Evolutionary conservation across 92 coral and sea anemone species (phyloP).

Genomic region (Montipora capitata): DNA sequence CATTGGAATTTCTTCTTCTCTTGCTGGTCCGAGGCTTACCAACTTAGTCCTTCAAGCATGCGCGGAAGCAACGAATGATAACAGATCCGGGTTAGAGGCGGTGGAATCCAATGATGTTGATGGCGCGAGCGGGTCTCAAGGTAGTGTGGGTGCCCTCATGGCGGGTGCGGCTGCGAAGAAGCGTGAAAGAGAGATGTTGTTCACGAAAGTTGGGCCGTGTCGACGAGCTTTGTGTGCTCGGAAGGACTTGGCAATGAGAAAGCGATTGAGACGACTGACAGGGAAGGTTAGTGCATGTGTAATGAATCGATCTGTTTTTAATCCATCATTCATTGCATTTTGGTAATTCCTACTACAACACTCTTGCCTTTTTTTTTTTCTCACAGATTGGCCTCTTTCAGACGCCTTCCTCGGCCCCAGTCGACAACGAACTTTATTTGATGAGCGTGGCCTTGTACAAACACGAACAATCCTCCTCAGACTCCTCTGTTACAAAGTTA

Average conservation of each 20-base stretch:
- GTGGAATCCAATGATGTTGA: slow-evolving; percentile 32
- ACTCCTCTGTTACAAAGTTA: slow-evolving; percentile 68
- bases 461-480: slow-evolving; percentile 81
- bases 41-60: slow-evolving; percentile 88
- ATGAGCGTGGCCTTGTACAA: slow-evolving; percentile 97
- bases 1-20: slow-evolving; percentile 90
- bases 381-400: slow-evolving; percentile 62
- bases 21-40: slow-evolving; percentile 93
- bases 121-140: slow-evolving; percentile 52
- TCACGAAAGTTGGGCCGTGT: slow-evolving; percentile 96
- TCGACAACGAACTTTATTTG: slow-evolving; percentile 95
- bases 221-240: slow-evolving; percentile 99
- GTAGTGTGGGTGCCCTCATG: slow-evolving; percentile 88
- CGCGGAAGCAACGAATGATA: slow-evolving; percentile 66
- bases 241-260: slow-evolving; percentile 92
- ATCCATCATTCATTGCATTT: no score
- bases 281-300: slow-evolving; percentile 75
- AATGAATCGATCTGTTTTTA: no score
- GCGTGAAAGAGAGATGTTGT: slow-evolving; percentile 82
- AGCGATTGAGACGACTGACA: slow-evolving; percentile 90
- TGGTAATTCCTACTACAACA: no score
- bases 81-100: slow-evolving; percentile 33
- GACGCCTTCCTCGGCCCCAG: slow-evolving; percentile 85
- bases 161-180: slow-evolving; percentile 94
- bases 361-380: background rate